A percentile compares a stretch with the other conserved stretches of the same genome.
phyloP scores from a whole-genome alignment of 1,140 invertebrate species.

The Physella acuta region DNA sequence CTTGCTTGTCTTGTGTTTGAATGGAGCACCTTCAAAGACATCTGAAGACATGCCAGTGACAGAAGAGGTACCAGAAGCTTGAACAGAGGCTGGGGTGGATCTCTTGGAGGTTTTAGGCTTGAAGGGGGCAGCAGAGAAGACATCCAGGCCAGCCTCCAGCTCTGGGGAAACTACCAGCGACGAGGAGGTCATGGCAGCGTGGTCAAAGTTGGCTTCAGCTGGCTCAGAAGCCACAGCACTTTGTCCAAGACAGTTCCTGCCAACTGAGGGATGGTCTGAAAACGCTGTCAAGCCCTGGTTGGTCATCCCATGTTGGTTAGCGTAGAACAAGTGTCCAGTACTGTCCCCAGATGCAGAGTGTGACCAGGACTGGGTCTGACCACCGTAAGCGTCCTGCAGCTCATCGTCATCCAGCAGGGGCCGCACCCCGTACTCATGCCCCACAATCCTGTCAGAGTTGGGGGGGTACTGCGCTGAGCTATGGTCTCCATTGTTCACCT shows the following conservation, averaged over 20 bases:
- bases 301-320: neutral
- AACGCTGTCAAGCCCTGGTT: neutral
- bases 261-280: neutral
- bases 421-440: slow-evolving; percentile 77
- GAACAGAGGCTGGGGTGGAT: slow-evolving; percentile 37
- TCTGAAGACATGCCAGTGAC: slow-evolving; percentile 21
- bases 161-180: slow-evolving; percentile 30
- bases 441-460: slow-evolving; percentile 65
- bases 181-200: slow-evolving; percentile 21
- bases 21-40: slow-evolving; percentile 47
- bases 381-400: slow-evolving; percentile 66
- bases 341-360: slow-evolving; percentile 3
- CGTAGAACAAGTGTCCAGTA: slow-evolving; percentile 2
- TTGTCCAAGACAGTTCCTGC: neutral
- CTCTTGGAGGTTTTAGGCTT: slow-evolving; percentile 43
- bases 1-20: slow-evolving; percentile 31
- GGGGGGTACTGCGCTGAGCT: neutral
- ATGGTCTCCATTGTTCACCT: neutral
- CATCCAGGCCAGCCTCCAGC: slow-evolving; percentile 36
- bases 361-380: slow-evolving; percentile 27
- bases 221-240: slow-evolving; percentile 30
- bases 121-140: slow-evolving; percentile 59
- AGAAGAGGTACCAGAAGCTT: slow-evolving; percentile 27
- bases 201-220: slow-evolving; percentile 28
- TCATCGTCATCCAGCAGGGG: slow-evolving; percentile 79